A percentile compares a stretch with the other conserved stretches of the same genome.
phyloP scores from a whole-genome alignment of 2,797 vertebrate species.

The Phylloscopus collybita region DNA sequence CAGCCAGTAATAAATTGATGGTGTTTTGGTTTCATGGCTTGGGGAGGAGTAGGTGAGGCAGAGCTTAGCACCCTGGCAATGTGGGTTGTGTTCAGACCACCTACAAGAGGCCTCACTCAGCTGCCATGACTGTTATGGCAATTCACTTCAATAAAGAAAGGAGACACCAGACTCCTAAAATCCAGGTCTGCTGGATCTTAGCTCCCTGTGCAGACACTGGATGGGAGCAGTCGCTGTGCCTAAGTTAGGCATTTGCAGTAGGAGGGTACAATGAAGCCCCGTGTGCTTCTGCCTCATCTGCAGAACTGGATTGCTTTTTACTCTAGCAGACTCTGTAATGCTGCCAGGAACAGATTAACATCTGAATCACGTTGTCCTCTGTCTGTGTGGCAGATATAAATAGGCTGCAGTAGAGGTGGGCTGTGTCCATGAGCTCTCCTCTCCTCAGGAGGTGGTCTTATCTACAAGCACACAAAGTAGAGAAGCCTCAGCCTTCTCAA shows the following conservation, averaged over 20 bases:
- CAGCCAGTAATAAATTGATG: conserved; percentile 16
- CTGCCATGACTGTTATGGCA: not conserved
- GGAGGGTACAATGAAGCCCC: not conserved
- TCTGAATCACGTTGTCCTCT: conserved; percentile 17
- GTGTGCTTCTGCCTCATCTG: not conserved
- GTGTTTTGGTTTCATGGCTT: conserved; percentile 40
- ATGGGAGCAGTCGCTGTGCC: not conserved
- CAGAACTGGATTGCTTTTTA: conserved; percentile 2
- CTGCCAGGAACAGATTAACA: conserved; percentile 49
- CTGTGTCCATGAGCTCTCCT: not conserved
- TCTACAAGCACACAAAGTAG: not conserved
- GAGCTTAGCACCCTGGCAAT: not conserved
- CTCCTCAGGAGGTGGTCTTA: not conserved
- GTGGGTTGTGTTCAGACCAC: conserved; percentile 26
- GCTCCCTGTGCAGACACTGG: not conserved
- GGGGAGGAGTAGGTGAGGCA: conserved; percentile 21
- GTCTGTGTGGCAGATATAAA: conserved; percentile 12
- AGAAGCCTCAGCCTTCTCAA: not conserved
- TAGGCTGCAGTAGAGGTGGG: conserved; percentile 10
- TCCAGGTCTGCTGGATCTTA: not conserved
- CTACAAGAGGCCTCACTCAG: not conserved
- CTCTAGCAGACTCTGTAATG: not conserved
- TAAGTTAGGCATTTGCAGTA: not conserved
- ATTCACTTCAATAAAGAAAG: conserved; percentile 12
- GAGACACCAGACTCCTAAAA: not conserved